Evolutionary conservation across 2,113 vertebrate genomes (phyloP).

Genomic region (Ophthalmolycus amberensis): DNA sequence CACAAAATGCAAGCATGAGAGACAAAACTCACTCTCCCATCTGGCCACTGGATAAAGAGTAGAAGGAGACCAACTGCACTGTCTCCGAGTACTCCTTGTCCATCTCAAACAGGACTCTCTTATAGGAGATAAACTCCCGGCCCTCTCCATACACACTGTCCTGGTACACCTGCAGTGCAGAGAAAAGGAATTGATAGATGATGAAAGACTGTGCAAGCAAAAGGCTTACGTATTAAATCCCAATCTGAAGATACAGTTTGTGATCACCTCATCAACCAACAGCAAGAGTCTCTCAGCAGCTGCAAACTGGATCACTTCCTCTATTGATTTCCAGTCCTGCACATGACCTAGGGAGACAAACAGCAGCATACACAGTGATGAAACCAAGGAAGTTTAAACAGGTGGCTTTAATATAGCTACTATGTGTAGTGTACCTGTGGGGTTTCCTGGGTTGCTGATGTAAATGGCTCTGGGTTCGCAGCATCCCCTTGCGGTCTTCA

Average conservation of each 20-base stretch:
- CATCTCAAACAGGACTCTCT: slow-evolving; percentile 82
- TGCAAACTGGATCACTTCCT: slow-evolving; percentile 88
- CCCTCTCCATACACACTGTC: slow-evolving; percentile 68
- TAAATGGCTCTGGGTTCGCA: slow-evolving; percentile 78
- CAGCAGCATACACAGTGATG: background rate
- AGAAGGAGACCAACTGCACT: slow-evolving; percentile 78
- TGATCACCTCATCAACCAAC: slow-evolving; percentile 77
- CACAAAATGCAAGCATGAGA: background rate
- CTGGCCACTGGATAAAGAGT: slow-evolving; percentile 76
- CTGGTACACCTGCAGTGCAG: slow-evolving; percentile 76
- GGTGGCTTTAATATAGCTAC: background rate
- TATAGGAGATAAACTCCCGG: slow-evolving; percentile 78
- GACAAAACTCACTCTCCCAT: slow-evolving; percentile 76
- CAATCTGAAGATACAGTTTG: slow-evolving; percentile 1
- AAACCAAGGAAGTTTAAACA: background rate
- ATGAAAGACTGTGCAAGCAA: background rate
- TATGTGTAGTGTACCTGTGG: slow-evolving; percentile 66
- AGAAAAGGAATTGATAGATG: background rate
- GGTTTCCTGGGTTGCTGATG: slow-evolving; percentile 82
- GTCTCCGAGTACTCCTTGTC: slow-evolving; percentile 42
- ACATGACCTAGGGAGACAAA: slow-evolving; percentile 52
- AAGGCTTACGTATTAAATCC: background rate
- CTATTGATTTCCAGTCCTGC: slow-evolving; percentile 86
- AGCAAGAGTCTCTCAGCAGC: slow-evolving; percentile 86
- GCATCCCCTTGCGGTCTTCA: slow-evolving; percentile 41